A percentile compares a stretch with the other conserved stretches of the same genome.
Evolutionary conservation across 1,140 invertebrate species (phyloP).

Genomic region (Hylaeus anthracinus): DNA sequence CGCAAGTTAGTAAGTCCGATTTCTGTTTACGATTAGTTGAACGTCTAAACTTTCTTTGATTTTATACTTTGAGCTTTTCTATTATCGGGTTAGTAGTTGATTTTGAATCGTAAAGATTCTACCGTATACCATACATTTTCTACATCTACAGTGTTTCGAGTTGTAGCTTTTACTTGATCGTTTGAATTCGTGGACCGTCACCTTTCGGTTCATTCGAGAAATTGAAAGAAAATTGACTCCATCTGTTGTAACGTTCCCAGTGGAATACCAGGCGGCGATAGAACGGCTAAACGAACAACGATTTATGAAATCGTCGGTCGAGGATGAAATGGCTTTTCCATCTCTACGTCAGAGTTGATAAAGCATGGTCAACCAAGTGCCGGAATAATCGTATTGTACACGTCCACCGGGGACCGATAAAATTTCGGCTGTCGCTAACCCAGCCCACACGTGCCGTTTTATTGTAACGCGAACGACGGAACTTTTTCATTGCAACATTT

Average conservation of each 20-base stretch:
- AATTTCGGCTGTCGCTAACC: conserved; percentile 26
- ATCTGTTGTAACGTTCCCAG: not conserved
- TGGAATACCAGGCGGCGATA: conserved; percentile 2
- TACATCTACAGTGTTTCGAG: too few species aligned
- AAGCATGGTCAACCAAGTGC: conserved; percentile 44
- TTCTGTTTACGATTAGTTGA: too few species aligned
- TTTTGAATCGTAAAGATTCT: too few species aligned
- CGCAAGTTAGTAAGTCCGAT: too few species aligned
- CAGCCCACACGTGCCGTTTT: not conserved
- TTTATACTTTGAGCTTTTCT: too few species aligned
- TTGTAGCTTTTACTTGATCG: too few species aligned
- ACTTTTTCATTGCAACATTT: not conserved
- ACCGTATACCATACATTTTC: too few species aligned
- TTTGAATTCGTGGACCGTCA: not conserved
- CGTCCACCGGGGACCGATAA: conserved; percentile 22
- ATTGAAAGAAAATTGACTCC: not conserved
- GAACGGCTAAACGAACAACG: conserved; percentile 22
- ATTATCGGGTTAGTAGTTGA: too few species aligned
- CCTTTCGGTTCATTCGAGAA: not conserved
- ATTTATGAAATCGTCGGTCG: conserved; percentile 44
- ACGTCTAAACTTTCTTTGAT: too few species aligned
- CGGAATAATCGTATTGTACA: conserved; percentile 42
- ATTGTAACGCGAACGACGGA: not conserved
- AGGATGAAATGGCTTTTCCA: conserved; percentile 45
- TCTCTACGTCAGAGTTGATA: conserved; percentile 42